A percentile compares a stretch with the other conserved stretches of the same genome.
Conservation (phyloP, 2,113 vertebrate species). For the Brachionichthys hirsutus region DNA sequence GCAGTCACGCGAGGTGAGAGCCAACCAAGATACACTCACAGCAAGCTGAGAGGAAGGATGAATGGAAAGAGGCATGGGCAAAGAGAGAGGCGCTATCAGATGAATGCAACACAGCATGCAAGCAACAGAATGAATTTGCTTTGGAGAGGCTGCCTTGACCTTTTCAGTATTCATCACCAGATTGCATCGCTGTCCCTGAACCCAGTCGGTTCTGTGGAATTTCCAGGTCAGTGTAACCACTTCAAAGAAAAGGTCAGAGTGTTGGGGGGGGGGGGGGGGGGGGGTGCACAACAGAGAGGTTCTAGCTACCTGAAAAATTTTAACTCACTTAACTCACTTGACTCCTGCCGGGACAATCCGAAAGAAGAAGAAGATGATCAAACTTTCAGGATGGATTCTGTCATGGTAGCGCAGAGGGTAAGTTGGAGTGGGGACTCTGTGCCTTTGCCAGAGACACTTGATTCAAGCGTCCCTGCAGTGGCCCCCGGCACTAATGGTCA, state of each 20-base stretch:
- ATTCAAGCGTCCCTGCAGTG: slow-evolving; percentile 46
- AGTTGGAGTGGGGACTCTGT: slow-evolving; percentile 34
- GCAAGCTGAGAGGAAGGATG: slow-evolving; percentile 24
- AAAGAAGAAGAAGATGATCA: too few species aligned
- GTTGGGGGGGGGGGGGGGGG: too few species aligned
- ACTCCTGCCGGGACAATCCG: too few species aligned
- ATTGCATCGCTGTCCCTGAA: slow-evolving; percentile 75
- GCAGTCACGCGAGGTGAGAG: slow-evolving; percentile 13
- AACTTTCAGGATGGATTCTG: slow-evolving; percentile 30
- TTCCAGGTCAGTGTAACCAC: slow-evolving; percentile 77
- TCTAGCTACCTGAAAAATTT: slow-evolving; percentile 73
- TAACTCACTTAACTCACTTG: slow-evolving; percentile 52
- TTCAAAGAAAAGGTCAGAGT: slow-evolving; percentile 77
- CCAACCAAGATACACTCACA: not conserved
- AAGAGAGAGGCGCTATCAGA: slow-evolving; percentile 49
- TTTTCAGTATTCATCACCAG: slow-evolving; percentile 81
- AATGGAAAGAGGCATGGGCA: slow-evolving; percentile 16
- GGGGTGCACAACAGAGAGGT: slow-evolving; percentile 41
- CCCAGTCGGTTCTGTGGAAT: slow-evolving; percentile 74
- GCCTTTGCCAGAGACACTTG: slow-evolving; percentile 48
- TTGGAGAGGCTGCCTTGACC: slow-evolving; percentile 74
- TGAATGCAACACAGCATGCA: slow-evolving; percentile 68
- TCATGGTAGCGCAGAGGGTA: slow-evolving; percentile 19
- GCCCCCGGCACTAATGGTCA: slow-evolving; percentile 67
- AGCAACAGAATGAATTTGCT: slow-evolving; percentile 61